These are phyloP conservation scores for Dendroctonus ponderosae DNA, from an alignment of 1,140 invertebrate genomes.

Conservation along the genomic window DNA sequence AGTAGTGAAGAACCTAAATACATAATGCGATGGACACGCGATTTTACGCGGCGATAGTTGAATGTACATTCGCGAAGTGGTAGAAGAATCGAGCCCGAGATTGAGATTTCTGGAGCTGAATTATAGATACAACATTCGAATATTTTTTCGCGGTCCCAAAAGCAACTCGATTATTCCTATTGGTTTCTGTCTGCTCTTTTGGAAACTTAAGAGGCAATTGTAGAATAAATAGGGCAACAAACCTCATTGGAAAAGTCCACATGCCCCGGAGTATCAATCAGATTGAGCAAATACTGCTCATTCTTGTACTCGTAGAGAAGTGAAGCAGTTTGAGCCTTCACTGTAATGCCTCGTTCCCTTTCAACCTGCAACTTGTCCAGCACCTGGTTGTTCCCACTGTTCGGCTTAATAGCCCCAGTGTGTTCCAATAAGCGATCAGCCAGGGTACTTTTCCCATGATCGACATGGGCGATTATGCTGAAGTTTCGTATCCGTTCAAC, in stretches of 20 bases:
- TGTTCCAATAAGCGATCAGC: constrained; percentile 90
- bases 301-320: constrained; percentile 73
- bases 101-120: too few relatives aligned
- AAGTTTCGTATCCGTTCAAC: constrained; percentile 85
- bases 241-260: constrained; percentile 99
- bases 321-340: constrained; percentile 96
- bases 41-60: too few relatives aligned
- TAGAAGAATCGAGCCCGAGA: too few relatives aligned
- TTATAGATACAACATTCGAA: too few relatives aligned
- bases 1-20: too few relatives aligned
- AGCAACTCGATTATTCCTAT: too few relatives aligned
- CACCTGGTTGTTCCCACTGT: constrained; percentile 73
- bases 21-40: too few relatives aligned
- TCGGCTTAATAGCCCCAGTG: constrained; percentile 77
- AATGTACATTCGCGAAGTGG: too few relatives aligned
- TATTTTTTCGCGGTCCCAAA: too few relatives aligned
- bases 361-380: constrained; percentile 89
- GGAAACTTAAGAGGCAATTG: too few relatives aligned
- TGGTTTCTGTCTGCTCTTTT: too few relatives aligned
- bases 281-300: constrained; percentile 82
- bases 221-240: constrained; percentile 7
- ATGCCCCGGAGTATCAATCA: constrained; percentile 98
- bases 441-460: constrained; percentile 96
- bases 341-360: constrained; percentile 93
- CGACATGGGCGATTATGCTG: constrained; percentile 96